Percentiles rank a stretch among this genome's conserved stretches.
Conservation (phyloP, 2,113 vertebrate species). For the Rhynchopsitta pachyrhyncha region DNA sequence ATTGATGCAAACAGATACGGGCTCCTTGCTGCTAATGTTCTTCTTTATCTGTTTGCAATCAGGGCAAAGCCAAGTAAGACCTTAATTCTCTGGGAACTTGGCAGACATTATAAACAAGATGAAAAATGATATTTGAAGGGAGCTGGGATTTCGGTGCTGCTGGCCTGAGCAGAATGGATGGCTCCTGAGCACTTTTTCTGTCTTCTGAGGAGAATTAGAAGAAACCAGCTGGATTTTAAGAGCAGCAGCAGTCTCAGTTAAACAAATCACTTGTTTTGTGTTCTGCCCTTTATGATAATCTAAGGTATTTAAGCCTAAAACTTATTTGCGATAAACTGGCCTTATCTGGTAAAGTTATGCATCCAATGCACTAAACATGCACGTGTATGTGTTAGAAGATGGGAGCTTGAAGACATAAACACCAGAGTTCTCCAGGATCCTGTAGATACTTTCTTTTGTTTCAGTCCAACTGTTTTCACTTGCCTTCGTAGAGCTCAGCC, state of each 20-base stretch:
- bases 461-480: conserved; percentile 17
- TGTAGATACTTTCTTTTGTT: not conserved
- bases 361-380: not conserved
- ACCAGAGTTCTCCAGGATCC: not conserved
- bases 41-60: conserved; percentile 15
- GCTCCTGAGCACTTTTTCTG: not conserved
- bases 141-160: not conserved
- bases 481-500: not conserved
- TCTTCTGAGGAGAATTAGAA: not conserved
- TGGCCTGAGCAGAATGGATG: not conserved
- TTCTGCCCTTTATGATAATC: not conserved
- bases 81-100: conserved; percentile 6
- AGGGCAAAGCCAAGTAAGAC: not conserved
- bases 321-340: not conserved
- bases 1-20: not conserved
- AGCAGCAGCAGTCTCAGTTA: not conserved
- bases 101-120: not conserved
- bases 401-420: not conserved
- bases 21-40: not conserved
- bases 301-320: not conserved
- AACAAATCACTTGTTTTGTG: not conserved
- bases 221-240: not conserved
- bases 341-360: not conserved
- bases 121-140: conserved; percentile 31
- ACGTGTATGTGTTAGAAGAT: not conserved